Conservation (phyloP, 2,797 vertebrate genomes). For the Microctenopoma steveboyesi region DNA sequence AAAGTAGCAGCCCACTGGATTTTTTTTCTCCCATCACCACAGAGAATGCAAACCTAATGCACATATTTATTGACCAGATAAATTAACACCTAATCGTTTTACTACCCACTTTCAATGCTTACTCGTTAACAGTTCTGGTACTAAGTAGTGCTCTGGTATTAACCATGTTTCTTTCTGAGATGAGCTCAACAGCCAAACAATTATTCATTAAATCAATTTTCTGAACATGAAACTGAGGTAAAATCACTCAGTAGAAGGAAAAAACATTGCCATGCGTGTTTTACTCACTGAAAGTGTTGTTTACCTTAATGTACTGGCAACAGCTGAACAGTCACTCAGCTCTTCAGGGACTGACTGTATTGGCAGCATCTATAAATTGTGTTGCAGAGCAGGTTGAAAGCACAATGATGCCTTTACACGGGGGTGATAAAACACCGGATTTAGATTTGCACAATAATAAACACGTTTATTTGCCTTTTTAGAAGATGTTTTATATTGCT, state of each 20-base stretch:
- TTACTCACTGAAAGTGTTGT: not conserved
- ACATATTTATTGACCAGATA: conserved; percentile 14
- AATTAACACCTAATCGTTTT: not conserved
- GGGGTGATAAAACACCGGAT: conserved; percentile 20
- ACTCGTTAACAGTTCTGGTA: not conserved
- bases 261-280: not conserved
- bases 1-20: conserved; percentile 4
- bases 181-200: not conserved
- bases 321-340: not conserved
- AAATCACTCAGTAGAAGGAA: not conserved
- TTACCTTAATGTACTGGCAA: not conserved
- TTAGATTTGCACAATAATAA: conserved; percentile 44
- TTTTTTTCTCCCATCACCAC: not conserved
- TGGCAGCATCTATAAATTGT: conserved; percentile 17
- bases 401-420: conserved; percentile 22
- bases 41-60: not conserved
- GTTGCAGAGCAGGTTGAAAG: conserved; percentile 38
- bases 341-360: conserved; percentile 21
- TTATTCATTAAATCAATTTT: not conserved
- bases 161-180: not conserved
- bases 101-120: not conserved
- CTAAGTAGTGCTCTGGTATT: not conserved
- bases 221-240: not conserved
- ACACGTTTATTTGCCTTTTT: conserved; percentile 46
- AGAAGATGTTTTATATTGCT: conserved; percentile 73